phyloP scores from a whole-genome alignment of 2,888 invertebrate genomes.

The Drosophila tripunctata region DNA sequence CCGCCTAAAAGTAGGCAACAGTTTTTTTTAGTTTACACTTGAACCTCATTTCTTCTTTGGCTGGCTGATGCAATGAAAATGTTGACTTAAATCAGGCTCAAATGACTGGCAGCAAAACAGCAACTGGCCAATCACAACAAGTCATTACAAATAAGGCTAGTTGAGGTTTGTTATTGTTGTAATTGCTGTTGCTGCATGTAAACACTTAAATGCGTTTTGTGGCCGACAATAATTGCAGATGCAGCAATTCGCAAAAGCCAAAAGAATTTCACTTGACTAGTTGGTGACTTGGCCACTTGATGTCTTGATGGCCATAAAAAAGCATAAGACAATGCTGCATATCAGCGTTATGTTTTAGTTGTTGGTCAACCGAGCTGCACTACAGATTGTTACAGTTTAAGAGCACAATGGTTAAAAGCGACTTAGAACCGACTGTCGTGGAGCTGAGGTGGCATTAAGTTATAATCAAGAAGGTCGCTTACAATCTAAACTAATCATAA shows the following conservation, averaged over 20 bases:
- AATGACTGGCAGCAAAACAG: conserved; percentile 3
- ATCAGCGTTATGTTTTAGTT: conserved; percentile 49
- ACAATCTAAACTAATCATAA: background rate
- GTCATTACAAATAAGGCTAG: conserved; percentile 38
- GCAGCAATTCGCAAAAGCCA: conserved; percentile 65
- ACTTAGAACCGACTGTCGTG: conserved; percentile 44
- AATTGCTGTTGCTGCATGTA: conserved; percentile 13
- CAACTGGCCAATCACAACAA: conserved; percentile 50
- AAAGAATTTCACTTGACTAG: conserved; percentile 66
- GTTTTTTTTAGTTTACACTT: background rate
- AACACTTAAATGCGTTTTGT: conserved; percentile 41
- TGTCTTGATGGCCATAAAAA: conserved; percentile 35
- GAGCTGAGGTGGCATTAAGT: conserved; percentile 69
- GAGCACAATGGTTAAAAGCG: conserved; percentile 36
- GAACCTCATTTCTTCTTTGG: conserved; percentile 10
- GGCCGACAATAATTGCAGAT: conserved; percentile 72
- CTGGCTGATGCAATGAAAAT: conserved; percentile 78
- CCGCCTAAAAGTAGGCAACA: conserved; percentile 11
- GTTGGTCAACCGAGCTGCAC: conserved; percentile 17
- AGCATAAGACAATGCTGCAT: conserved; percentile 66
- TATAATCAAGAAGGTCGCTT: background rate
- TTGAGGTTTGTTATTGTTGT: conserved; percentile 10
- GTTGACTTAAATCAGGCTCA: conserved; percentile 61
- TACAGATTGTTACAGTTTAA: conserved; percentile 8
- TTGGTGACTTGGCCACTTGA: conserved; percentile 33